phyloP scores from a whole-genome alignment of 2,797 vertebrate genomes.

The Parauchenoglanis ngamensis region DNA sequence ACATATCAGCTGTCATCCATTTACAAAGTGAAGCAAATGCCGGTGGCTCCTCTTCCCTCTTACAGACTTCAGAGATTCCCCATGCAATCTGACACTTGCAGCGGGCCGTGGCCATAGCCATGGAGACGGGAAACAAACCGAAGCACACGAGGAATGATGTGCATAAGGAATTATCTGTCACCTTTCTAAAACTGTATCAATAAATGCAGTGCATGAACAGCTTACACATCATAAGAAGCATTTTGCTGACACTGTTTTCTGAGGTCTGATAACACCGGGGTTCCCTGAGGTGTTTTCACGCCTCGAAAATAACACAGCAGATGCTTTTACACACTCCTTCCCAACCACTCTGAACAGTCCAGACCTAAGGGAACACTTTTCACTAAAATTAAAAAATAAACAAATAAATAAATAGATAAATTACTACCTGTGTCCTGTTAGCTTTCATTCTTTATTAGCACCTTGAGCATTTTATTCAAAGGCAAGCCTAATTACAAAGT shows the following conservation, averaged over 20 bases:
- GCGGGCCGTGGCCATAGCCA: slow-evolving; percentile 1
- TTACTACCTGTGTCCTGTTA: not conserved
- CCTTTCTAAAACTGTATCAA: not conserved
- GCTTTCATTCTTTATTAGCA: not conserved
- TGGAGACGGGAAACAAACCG: slow-evolving; percentile 38
- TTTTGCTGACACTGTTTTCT: slow-evolving; percentile 29
- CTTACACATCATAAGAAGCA: not conserved
- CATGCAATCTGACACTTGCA: slow-evolving; percentile 30
- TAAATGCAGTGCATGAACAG: not conserved
- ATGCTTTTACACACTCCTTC: not conserved
- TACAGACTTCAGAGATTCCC: slow-evolving; percentile 48
- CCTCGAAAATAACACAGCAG: slow-evolving; percentile 28
- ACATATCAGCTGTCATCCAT: slow-evolving; percentile 57
- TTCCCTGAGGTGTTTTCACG: slow-evolving; percentile 45
- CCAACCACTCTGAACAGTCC: not conserved
- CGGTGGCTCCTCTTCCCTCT: slow-evolving; percentile 37
- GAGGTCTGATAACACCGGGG: slow-evolving; percentile 26
- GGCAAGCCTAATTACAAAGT: not conserved
- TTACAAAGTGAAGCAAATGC: slow-evolving; percentile 46
- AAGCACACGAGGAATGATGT: not conserved
- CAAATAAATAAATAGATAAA: not conserved
- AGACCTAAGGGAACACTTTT: not conserved
- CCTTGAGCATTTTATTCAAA: not conserved
- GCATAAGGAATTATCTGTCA: not conserved
- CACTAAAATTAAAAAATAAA: not conserved